Percentiles rank a stretch among this genome's conserved stretches.
Conservation (phyloP, 1,140 invertebrate genomes). For the Drosophila insularis region DNA sequence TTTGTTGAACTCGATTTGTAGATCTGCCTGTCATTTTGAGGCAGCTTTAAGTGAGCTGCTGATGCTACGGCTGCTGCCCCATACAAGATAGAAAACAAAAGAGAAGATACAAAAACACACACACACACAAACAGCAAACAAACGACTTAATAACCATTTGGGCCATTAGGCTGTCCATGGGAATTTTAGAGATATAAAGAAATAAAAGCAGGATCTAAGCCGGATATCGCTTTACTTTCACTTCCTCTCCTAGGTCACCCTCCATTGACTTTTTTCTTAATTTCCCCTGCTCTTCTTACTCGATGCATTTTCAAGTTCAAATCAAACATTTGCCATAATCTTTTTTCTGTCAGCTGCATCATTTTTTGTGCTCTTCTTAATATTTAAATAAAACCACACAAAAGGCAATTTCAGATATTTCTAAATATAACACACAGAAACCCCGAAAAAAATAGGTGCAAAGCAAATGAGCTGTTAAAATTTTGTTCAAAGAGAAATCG, state of each 20-base stretch:
- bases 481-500: slow-evolving; percentile 21
- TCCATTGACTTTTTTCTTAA: slow-evolving; percentile 34
- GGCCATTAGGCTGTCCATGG: slow-evolving; percentile 20
- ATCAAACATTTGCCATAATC: slow-evolving; percentile 77
- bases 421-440: slow-evolving; percentile 17
- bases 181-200: slow-evolving; percentile 48
- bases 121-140: not conserved
- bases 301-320: slow-evolving; percentile 70
- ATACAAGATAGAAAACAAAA: slow-evolving; percentile 15
- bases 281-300: slow-evolving; percentile 32
- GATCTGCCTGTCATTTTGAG: slow-evolving; percentile 24
- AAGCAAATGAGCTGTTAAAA: slow-evolving; percentile 71
- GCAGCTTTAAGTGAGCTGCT: slow-evolving; percentile 20
- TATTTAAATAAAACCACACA: slow-evolving; percentile 56
- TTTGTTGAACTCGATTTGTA: slow-evolving; percentile 43
- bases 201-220: slow-evolving; percentile 34
- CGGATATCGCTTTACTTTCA: slow-evolving; percentile 63
- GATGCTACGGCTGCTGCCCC: not conserved
- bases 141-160: slow-evolving; percentile 65
- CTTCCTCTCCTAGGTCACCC: slow-evolving; percentile 15
- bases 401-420: slow-evolving; percentile 27
- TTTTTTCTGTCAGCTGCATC: slow-evolving; percentile 65
- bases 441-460: slow-evolving; percentile 55
- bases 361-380: slow-evolving; percentile 45
- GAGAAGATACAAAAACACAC: slow-evolving; percentile 16